These are phyloP conservation scores for Crenichthys baileyi DNA, from an alignment of 2,797 vertebrate species.

Conservation along the genomic window DNA sequence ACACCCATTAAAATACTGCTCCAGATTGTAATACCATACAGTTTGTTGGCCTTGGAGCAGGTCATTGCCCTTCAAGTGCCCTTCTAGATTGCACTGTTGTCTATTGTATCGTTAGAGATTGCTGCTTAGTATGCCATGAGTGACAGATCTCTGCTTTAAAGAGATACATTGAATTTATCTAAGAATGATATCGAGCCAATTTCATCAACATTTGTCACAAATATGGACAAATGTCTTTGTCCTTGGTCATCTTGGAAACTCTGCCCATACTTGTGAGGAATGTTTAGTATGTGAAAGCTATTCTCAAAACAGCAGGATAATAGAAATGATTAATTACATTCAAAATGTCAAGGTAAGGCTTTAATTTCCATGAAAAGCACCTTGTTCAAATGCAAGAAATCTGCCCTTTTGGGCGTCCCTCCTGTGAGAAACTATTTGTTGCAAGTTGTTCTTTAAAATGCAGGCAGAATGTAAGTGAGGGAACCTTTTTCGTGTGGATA, in stretches of 20 bases:
- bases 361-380: slow-evolving; percentile 51
- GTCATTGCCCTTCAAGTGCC: slow-evolving; percentile 2
- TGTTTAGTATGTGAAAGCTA: slow-evolving; percentile 35
- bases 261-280: slow-evolving; percentile 31
- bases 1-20: not conserved
- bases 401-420: slow-evolving; percentile 38
- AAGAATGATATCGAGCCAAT: slow-evolving; percentile 47
- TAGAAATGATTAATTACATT: slow-evolving; percentile 43
- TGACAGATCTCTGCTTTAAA: slow-evolving; percentile 36
- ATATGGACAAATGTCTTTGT: slow-evolving; percentile 42
- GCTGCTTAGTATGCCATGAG: slow-evolving; percentile 12
- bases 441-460: slow-evolving; percentile 51
- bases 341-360: slow-evolving; percentile 52
- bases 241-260: slow-evolving; percentile 37
- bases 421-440: slow-evolving; percentile 53
- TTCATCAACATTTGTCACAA: slow-evolving; percentile 42
- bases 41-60: not conserved
- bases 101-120: slow-evolving; percentile 7
- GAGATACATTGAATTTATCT: slow-evolving; percentile 35
- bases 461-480: slow-evolving; percentile 45
- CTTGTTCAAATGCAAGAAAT: slow-evolving; percentile 49
- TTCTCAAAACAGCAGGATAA: slow-evolving; percentile 28
- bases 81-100: slow-evolving; percentile 12
- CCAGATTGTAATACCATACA: not conserved
- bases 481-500: slow-evolving; percentile 48